Percentiles rank a stretch among this genome's conserved stretches.
Conservation (phyloP, 1,140 invertebrate genomes). For the Vanessa tameamea region DNA sequence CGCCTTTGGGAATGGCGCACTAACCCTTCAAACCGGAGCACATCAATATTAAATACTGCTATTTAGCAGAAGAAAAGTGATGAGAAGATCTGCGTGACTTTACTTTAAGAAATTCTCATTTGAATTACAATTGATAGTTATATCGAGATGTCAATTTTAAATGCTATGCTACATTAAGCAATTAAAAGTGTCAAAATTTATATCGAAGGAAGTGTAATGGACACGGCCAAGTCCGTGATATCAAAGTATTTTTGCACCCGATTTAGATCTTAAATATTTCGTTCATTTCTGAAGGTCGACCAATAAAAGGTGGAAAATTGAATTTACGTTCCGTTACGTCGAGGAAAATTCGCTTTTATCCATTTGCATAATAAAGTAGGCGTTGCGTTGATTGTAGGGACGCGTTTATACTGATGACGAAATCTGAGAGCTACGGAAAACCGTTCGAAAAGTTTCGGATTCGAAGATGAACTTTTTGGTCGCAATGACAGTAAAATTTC, state of each 20-base stretch:
- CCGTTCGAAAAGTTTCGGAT: neutral
- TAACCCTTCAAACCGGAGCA: no score
- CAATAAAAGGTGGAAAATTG: constrained; percentile 46
- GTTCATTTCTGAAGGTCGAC: constrained; percentile 40
- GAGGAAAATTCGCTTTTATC: constrained; percentile 44
- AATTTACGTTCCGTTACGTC: constrained; percentile 41
- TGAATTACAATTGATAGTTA: no score
- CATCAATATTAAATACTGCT: no score
- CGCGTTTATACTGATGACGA: constrained; percentile 19
- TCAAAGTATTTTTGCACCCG: constrained; percentile 39
- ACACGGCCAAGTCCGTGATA: constrained; percentile 24
- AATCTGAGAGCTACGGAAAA: neutral
- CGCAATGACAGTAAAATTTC: no score
- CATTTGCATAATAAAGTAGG: constrained; percentile 46
- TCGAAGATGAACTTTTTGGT: neutral
- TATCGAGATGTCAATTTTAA: no score
- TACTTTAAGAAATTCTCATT: no score
- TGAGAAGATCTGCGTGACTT: no score
- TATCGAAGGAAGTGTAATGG: constrained; percentile 1
- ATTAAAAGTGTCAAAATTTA: neutral
- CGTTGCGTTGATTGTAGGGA: constrained; percentile 34
- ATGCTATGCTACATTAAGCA: no score
- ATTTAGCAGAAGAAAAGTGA: no score
- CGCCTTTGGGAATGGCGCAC: no score
- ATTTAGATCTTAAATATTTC: constrained; percentile 39